Base-by-base conservation (phyloP, 2,113 vertebrate species). In the Platanista minor region DNA sequence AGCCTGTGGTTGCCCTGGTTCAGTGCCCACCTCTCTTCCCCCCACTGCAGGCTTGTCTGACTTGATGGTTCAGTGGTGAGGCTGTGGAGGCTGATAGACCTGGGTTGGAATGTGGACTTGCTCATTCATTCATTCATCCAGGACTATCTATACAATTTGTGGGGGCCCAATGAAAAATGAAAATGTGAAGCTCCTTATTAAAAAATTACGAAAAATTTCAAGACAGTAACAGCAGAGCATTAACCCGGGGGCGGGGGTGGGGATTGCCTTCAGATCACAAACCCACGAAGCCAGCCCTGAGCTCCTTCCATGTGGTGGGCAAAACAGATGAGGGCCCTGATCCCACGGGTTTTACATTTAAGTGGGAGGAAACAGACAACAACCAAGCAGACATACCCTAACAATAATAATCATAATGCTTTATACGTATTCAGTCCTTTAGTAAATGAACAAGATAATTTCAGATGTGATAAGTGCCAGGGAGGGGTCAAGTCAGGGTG, bases 141-240 rank as follows among this genome's bases (percentile, higher is more conserved):
- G 67, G 20, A 89, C 67, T 23, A 9, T 41, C 46, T 13, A 0
- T 84, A 21, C 27, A 31, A 46, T 91, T 93, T 93, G 67, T 43
- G 10, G 21, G 57, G 52, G 4, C 21, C 46, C n/a, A 2, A 14
- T 49, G 20, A 31, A 92, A 85, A 88, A 54, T 74, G 33, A 72
- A 94, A 86, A 94, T 25, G 39, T 90, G 17, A 96, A 74, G 39
- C 3, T 18, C 15, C 31, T 43, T 69, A 9, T 81, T 92, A 21
- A 88, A 81, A 75, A 61, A 39, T 21, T 69, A 59, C 14, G 43
- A 61, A 59, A 57, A 41, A 59, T 52, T 94, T 89, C 12, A 41
- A 90, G 36, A 92, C 27, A 17, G 10, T 91, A 49, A 66, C 36
- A 49, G 36, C n/a, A 91, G 31, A 90, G 23, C 6, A 39, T 85